Percentiles rank a stretch among this genome's conserved stretches.
phyloP scores from a whole-genome alignment of 2,113 vertebrate species.

The Onychostruthus taczanowskii region DNA sequence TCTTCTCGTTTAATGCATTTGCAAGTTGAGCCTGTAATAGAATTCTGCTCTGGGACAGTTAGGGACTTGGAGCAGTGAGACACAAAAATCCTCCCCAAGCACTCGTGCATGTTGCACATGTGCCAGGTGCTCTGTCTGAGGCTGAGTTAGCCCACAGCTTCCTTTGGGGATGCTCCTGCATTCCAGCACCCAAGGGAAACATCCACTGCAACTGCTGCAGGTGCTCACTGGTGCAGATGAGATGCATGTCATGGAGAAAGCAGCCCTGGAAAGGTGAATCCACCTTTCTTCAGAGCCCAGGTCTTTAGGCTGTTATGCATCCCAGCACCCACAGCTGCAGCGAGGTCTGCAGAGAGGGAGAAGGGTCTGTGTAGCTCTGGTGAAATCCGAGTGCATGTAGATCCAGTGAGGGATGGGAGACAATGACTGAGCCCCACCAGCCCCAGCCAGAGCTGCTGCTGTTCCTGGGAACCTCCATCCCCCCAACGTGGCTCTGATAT shows the following conservation, averaged over 20 bases:
- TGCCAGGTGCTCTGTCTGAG: background rate
- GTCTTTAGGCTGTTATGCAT: accelerated
- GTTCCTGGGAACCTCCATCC: background rate
- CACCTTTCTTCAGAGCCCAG: background rate
- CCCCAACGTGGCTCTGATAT: accelerated
- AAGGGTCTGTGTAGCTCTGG: background rate
- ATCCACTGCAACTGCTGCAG: background rate
- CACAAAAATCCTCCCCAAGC: background rate
- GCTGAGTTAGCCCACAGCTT: background rate
- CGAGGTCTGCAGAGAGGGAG: background rate
- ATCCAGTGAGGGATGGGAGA: background rate
- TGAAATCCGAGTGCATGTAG: accelerated
- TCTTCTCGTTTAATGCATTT: background rate
- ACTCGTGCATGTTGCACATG: background rate
- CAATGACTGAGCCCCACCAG: background rate
- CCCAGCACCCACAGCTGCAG: background rate
- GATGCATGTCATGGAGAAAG: background rate
- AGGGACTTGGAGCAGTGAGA: background rate
- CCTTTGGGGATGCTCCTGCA: background rate
- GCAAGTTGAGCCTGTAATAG: background rate
- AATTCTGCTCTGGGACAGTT: background rate
- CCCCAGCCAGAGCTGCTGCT: background rate
- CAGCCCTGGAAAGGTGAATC: background rate
- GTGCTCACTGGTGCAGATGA: background rate
- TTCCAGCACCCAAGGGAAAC: background rate